Percentiles rank a stretch among this genome's conserved stretches.
phyloP scores from a whole-genome alignment of 2,888 invertebrate species.

The Epinotia ramella region DNA sequence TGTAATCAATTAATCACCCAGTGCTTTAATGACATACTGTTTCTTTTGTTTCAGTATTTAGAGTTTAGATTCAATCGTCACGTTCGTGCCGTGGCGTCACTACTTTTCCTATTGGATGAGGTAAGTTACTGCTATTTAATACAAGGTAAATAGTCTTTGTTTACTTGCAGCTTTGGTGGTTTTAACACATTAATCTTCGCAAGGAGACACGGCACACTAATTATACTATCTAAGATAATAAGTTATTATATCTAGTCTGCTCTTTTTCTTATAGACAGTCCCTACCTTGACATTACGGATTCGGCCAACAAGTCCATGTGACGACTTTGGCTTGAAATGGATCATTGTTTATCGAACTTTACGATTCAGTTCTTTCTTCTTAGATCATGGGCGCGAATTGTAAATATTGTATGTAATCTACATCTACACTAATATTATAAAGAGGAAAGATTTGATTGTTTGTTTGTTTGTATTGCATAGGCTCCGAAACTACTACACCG shows the following conservation, averaged over 20 bases:
- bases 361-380: background rate
- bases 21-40: constrained; percentile 16
- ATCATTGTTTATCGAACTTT: background rate
- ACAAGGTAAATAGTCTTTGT: constrained; percentile 23
- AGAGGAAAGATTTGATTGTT: no score
- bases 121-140: constrained; percentile 75
- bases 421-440: no score
- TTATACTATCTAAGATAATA: background rate
- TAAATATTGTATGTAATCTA: background rate
- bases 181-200: constrained; percentile 1
- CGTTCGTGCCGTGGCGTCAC: constrained; percentile 90
- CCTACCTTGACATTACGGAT: no score
- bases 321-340: background rate
- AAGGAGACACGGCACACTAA: background rate
- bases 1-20: background rate
- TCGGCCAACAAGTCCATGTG: background rate
- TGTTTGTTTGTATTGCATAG: no score
- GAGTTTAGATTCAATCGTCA: constrained; percentile 90
- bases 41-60: constrained; percentile 87
- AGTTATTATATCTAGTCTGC: background rate
- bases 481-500: no score
- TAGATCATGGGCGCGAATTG: background rate
- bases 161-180: constrained; percentile 3
- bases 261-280: background rate
- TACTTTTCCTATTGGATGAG: constrained; percentile 92